Base-by-base conservation (phyloP, 2,797 vertebrate genomes). In the Sebastolobus alascanus region DNA sequence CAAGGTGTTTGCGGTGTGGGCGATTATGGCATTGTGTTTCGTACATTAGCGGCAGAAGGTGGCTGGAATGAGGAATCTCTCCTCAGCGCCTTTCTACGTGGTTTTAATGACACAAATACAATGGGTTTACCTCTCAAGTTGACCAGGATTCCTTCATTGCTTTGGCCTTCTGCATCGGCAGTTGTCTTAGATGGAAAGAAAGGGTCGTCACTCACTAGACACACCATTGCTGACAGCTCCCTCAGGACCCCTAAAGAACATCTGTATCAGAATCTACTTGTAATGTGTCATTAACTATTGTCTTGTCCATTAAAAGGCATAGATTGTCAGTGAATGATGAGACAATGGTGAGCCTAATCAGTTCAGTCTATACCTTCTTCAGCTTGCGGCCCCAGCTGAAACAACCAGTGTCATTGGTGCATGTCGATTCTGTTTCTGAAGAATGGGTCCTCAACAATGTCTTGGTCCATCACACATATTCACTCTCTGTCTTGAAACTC, bases 1-100 rank as follows among this genome's bases (percentile, higher is more conserved):
- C 82, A 84, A 75, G 35, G 22, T 22, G 60, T 46, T 73, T 1
- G 2, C 3, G 52, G 38, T 63, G 60, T 50, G 50, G 73, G 33
- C 1, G 5, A 68, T 79, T 73, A 73, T 73, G 33, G 8, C 65
- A n/a, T 71, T 81, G 16, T 70, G 67, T 76, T 79, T 74, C 52
- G 75, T 70, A 43, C 12, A 52, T 81, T 27, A 68, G 55, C 1
- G 1, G 11, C 33, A 75, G 20, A 50, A 13, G 52, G 65, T 18
- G 50, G 65, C 46, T 59, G 22, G 40, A 54, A 29, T 29, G 22
- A 69, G 18, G 14, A 63, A 33, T 40, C 2, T 12, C 18, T 64
- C 37, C 37, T 58, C 11, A 4, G 52, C 37, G 27, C 5, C 40
- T 75, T 50, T 75, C 29, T 43, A 3, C 1, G 1, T 37, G 6